These are phyloP conservation scores for Drosophila engyochracea DNA, from an alignment of 2,888 invertebrate genomes.

Conservation along the genomic window DNA sequence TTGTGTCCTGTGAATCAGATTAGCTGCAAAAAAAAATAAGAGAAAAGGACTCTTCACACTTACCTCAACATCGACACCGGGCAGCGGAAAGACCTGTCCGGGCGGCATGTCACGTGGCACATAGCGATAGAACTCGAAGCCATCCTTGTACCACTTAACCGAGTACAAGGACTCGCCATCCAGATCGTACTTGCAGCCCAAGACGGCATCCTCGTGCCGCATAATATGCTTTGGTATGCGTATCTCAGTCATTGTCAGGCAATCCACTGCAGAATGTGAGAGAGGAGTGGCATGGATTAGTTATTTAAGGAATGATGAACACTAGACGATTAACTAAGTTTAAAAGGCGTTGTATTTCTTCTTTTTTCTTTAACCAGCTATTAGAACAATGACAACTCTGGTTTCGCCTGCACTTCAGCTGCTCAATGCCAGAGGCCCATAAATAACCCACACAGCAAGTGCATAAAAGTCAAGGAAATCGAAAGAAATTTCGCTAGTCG, in stretches of 20 bases:
- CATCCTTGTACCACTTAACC: slow-evolving; percentile 97
- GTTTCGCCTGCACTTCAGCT: slow-evolving; percentile 5
- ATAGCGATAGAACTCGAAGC: slow-evolving; percentile 94
- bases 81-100: slow-evolving; percentile 91
- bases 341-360: slow-evolving; percentile 26
- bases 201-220: slow-evolving; percentile 90
- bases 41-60: slow-evolving; percentile 85
- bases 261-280: slow-evolving; percentile 82
- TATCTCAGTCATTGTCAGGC: slow-evolving; percentile 91
- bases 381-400: slow-evolving; percentile 44
- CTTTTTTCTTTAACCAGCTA: slow-evolving; percentile 29
- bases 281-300: slow-evolving; percentile 15
- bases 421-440: slow-evolving; percentile 70
- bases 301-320: slow-evolving; percentile 30
- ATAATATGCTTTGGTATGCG: slow-evolving; percentile 93
- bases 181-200: slow-evolving; percentile 94
- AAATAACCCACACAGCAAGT: slow-evolving; percentile 79
- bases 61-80: slow-evolving; percentile 94
- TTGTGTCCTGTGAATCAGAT: slow-evolving; percentile 26
- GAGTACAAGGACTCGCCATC: slow-evolving; percentile 94
- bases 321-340: slow-evolving; percentile 43
- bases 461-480: slow-evolving; percentile 81
- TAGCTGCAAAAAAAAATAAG: slow-evolving; percentile 5
- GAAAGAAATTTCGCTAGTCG: slow-evolving; percentile 64
- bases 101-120: slow-evolving; percentile 93